Percentiles rank a stretch among this genome's conserved stretches.
Evolutionary conservation across 2,888 invertebrate genomes (phyloP).

Genomic region (Epinotia nisella): DNA sequence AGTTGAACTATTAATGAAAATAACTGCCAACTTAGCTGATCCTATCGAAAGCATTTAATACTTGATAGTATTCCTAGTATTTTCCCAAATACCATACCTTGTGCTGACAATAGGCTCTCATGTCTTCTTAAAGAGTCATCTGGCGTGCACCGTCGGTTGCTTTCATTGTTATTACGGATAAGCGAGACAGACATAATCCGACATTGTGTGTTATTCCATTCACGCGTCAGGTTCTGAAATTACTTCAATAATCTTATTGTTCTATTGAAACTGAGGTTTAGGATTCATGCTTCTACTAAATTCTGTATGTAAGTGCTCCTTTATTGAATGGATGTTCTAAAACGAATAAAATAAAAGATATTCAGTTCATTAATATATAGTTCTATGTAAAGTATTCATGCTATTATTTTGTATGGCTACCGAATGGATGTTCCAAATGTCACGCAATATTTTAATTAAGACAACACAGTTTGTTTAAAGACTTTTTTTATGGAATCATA

Average conservation of each 20-base stretch:
- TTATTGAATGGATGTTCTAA: too few species aligned
- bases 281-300: background rate
- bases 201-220: slow-evolving; percentile 10
- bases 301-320: too few species aligned
- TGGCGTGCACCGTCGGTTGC: slow-evolving; percentile 3
- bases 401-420: too few species aligned
- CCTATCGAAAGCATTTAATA: background rate
- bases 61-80: background rate
- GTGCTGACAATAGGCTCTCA: slow-evolving; percentile 11
- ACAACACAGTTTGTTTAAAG: too few species aligned
- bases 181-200: background rate
- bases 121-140: slow-evolving; percentile 19
- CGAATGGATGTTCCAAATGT: too few species aligned
- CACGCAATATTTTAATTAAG: too few species aligned
- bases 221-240: background rate
- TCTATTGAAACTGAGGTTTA: background rate
- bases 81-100: background rate
- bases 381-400: too few species aligned
- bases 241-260: slow-evolving; percentile 1
- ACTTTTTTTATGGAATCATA: too few species aligned
- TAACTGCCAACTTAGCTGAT: too few species aligned
- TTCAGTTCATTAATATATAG: too few species aligned
- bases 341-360: too few species aligned
- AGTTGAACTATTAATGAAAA: too few species aligned
- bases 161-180: background rate